Evolutionary conservation across 2,797 vertebrate species (phyloP).

Genomic region (Enoplosus armatus): DNA sequence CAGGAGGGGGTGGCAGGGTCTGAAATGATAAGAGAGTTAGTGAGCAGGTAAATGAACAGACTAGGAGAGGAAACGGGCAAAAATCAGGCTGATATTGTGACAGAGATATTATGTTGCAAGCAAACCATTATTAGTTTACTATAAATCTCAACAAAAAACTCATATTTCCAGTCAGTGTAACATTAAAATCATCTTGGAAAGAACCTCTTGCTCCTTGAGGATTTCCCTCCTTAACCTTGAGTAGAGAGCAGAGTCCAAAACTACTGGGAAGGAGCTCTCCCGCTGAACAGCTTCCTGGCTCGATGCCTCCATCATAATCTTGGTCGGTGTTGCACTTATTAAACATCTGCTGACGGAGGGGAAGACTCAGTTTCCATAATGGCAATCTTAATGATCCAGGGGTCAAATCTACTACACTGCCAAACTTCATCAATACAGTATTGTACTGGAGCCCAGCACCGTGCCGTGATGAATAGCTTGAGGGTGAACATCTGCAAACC

Average conservation of each 20-base stretch:
- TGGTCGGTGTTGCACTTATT: conserved; percentile 32
- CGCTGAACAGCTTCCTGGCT: conserved; percentile 51
- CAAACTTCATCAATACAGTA: conserved; percentile 30
- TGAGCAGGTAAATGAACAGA: too few species aligned
- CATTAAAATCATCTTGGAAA: conserved; percentile 22
- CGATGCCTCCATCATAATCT: conserved; percentile 34
- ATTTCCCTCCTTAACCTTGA: conserved; percentile 14
- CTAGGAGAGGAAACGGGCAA: too few species aligned
- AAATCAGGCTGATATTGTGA: too few species aligned
- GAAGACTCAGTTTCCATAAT: conserved; percentile 46
- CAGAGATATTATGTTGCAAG: background rate
- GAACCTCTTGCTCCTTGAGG: conserved; percentile 10
- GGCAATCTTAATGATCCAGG: conserved; percentile 40
- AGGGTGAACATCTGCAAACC: conserved; percentile 12
- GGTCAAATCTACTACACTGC: conserved; percentile 32
- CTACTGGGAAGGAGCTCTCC: background rate
- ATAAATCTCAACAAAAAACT: background rate
- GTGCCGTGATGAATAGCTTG: conserved; percentile 3
- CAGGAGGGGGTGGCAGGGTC: too few species aligned
- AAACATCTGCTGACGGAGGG: conserved; percentile 55
- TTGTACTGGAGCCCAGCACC: conserved; percentile 1
- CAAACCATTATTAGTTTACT: background rate
- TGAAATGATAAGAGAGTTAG: too few species aligned
- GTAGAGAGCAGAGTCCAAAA: conserved; percentile 1
- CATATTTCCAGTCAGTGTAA: background rate